Evolutionary conservation across 2,888 invertebrate species (phyloP), one percentile per base, ranked within the genome.

Genomic region (Drosophila prolongata): DNA sequence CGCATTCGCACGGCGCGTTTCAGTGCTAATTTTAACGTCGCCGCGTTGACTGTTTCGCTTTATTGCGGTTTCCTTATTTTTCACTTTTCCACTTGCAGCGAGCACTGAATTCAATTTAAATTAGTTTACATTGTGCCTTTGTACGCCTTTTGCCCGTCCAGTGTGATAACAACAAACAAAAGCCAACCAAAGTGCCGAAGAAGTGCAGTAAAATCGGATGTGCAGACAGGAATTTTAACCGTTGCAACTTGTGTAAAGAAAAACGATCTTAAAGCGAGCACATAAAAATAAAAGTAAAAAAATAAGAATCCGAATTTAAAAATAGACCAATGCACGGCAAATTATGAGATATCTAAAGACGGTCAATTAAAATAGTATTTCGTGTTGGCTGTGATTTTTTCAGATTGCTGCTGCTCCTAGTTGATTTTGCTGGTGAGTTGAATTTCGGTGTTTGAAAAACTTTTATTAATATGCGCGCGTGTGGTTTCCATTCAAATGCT

Each of bases 21-120:
- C 76, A 82, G 84, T 83, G 81, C 81, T 82, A 83, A 82, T 83
- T 83, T 83, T 84, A 83, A 77, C 82, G 82, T 78, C 82, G 80
- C 73, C 76, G 75, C 84, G 81, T 79, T 77, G 82, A 80, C 84
- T 78, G 78, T 81, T 83, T 81, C 43, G 70, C 61, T 62, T 62
- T 74, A 59, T 77, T 82, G 82, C 79, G 77, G 79, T 80, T 70
- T 64, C 55, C 56, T 55, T 52, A 53, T 70, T 64, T 80, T 74
- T 67, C 71, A 77, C 65, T 77, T 68, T 80, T 74, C 72, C 74
- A 78, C 65, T 77, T 66, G 64, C 42, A 64, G 56, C 76, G 43
- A 66, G 75, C 55, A 76, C 72, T 77, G 68, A 78, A 72, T 77
- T 64, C 69, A 77, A 75, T 80, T 78, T 67, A 52, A 79, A 81